These are phyloP conservation scores for Rhinogobius similis DNA, from an alignment of 2,113 vertebrate species.

Conservation along the genomic window DNA sequence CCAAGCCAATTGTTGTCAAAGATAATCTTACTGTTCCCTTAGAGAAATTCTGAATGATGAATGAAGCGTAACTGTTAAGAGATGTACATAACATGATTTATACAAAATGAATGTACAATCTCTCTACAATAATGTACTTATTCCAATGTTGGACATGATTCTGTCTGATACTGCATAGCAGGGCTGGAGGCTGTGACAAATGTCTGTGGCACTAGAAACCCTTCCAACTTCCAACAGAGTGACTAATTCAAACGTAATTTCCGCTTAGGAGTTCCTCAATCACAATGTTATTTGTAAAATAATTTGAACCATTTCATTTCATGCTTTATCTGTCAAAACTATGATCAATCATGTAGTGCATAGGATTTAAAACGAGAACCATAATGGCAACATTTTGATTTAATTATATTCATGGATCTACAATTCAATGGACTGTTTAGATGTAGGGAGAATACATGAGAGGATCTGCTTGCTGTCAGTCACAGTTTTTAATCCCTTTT, in stretches of 20 bases:
- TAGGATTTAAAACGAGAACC: background rate
- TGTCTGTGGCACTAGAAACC: too few species aligned
- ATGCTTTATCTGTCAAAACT: background rate
- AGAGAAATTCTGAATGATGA: slow-evolving; percentile 22
- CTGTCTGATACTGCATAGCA: background rate
- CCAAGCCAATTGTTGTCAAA: slow-evolving; percentile 14
- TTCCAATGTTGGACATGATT: background rate
- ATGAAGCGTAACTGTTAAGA: background rate
- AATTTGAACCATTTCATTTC: background rate
- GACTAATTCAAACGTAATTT: background rate
- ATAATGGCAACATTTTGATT: background rate
- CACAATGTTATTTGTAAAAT: background rate
- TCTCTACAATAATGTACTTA: background rate
- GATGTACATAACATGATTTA: background rate
- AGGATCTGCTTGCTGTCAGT: background rate
- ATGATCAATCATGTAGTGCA: background rate
- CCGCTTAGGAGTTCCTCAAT: background rate
- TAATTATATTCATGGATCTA: background rate
- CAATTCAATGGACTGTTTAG: background rate
- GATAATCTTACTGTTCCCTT: background rate
- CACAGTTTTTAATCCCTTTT: background rate
- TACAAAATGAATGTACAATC: background rate
- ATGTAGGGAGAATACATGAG: background rate
- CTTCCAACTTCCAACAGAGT: background rate
- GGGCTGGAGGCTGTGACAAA: too few species aligned